Conservation (phyloP, 1,140 invertebrate species). For the Micrasema longulum region DNA sequence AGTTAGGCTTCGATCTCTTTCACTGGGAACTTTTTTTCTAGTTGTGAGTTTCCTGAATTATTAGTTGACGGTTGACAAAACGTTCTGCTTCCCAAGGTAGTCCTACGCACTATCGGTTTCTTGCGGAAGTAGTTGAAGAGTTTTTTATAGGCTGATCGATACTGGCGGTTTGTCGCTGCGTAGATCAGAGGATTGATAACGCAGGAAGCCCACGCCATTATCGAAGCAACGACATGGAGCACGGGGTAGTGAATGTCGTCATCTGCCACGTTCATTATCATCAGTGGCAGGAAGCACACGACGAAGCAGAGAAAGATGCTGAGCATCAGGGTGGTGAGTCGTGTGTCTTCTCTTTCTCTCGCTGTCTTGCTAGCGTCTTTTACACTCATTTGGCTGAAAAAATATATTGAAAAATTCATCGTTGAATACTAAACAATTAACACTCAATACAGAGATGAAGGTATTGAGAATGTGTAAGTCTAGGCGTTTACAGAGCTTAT, state of each 20-base stretch:
- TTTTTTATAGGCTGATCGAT: constrained; percentile 80
- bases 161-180: constrained; percentile 86
- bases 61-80: constrained; percentile 61
- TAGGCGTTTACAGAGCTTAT: too few species aligned
- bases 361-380: constrained; percentile 65
- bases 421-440: too few species aligned
- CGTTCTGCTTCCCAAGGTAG: constrained; percentile 63
- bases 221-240: constrained; percentile 83
- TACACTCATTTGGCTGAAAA: constrained; percentile 60
- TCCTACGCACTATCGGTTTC: constrained; percentile 59
- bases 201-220: constrained; percentile 87
- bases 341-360: constrained; percentile 75
- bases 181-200: constrained; percentile 91
- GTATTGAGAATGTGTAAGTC: too few species aligned
- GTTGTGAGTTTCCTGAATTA: constrained; percentile 57
- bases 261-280: constrained; percentile 87
- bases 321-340: constrained; percentile 86
- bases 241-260: constrained; percentile 78
- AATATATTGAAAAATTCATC: too few species aligned
- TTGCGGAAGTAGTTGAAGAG: constrained; percentile 69
- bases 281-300: constrained; percentile 85
- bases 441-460: too few species aligned
- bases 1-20: background rate
- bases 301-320: constrained; percentile 88
- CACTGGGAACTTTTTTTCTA: constrained; percentile 25